These are phyloP conservation scores for Pycnomerus fuliginosus DNA, from an alignment of 2,888 invertebrate species.

Conservation along the genomic window DNA sequence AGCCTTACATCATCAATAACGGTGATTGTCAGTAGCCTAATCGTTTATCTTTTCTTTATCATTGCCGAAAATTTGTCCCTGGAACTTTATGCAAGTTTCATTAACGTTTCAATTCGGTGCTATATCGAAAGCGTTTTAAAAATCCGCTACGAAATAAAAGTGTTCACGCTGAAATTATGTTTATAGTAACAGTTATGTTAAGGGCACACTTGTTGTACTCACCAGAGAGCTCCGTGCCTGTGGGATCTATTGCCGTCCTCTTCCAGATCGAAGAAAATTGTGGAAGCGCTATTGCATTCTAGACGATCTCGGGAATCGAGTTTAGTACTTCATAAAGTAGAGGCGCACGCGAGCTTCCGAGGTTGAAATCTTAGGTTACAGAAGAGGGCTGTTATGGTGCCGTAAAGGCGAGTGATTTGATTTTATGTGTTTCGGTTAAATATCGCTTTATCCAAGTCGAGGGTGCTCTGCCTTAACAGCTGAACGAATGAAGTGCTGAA, in stretches of 20 bases:
- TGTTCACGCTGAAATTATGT: constrained; percentile 53
- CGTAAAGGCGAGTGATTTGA: constrained; percentile 54
- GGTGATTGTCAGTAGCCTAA: no score
- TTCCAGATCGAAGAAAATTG: constrained; percentile 14
- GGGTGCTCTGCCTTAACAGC: no score
- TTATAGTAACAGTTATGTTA: constrained; percentile 55
- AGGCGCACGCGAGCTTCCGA: constrained; percentile 54
- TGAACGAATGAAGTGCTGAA: no score
- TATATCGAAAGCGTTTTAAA: constrained; percentile 43
- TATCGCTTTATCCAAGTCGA: constrained; percentile 47
- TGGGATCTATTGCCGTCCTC: constrained; percentile 38
- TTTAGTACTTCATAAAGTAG: constrained; percentile 56
- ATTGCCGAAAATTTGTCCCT: no score
- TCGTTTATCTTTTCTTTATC: no score
- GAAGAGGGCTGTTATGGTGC: constrained; percentile 52
- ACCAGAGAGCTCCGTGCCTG: constrained; percentile 45
- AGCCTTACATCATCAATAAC: constrained; percentile 2
- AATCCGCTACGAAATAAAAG: constrained; percentile 51
- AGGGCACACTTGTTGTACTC: constrained; percentile 55
- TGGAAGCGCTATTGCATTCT: constrained; percentile 20
- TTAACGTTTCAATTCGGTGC: constrained; percentile 37
- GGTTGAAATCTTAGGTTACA: constrained; percentile 53
- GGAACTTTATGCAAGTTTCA: no score
- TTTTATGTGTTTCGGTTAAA: constrained; percentile 55
- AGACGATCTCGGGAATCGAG: constrained; percentile 48